Percentiles rank a stretch among this genome's conserved stretches.
Conservation (phyloP, 2,113 vertebrate genomes). For the Mastomys natalensis region DNA sequence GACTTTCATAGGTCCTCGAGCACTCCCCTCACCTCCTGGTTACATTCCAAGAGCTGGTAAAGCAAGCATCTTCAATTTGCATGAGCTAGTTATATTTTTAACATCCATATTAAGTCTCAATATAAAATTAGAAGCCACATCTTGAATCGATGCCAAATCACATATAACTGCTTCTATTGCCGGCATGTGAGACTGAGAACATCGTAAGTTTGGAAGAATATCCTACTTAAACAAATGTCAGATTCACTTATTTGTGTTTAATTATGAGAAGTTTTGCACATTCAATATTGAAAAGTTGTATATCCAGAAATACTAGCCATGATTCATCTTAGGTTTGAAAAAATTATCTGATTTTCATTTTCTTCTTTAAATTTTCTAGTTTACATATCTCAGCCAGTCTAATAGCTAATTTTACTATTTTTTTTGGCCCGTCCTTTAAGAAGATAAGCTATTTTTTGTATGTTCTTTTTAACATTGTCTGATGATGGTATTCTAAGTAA, state of each 20-base stretch:
- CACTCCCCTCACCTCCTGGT: not conserved
- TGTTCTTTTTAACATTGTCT: not conserved
- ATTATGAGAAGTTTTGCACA: conserved; percentile 15
- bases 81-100: not conserved
- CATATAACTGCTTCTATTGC: conserved; percentile 41
- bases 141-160: not conserved
- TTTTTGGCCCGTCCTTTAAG: not conserved
- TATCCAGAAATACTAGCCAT: not conserved
- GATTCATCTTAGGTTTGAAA: not conserved
- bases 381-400: not conserved
- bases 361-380: not conserved
- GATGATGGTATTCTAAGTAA: not conserved
- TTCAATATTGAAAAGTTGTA: conserved; percentile 31
- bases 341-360: conserved; percentile 38
- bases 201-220: not conserved
- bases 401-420: not conserved
- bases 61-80: conserved; percentile 8
- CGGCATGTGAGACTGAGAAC: not conserved
- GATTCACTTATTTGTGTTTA: conserved; percentile 52
- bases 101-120: conserved; percentile 57
- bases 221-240: conserved; percentile 19
- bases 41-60: conserved; percentile 59
- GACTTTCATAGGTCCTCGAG: not conserved
- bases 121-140: not conserved
- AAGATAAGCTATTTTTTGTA: not conserved